phyloP scores from a whole-genome alignment of 1,140 invertebrate species.

The Aphidius ervi region DNA sequence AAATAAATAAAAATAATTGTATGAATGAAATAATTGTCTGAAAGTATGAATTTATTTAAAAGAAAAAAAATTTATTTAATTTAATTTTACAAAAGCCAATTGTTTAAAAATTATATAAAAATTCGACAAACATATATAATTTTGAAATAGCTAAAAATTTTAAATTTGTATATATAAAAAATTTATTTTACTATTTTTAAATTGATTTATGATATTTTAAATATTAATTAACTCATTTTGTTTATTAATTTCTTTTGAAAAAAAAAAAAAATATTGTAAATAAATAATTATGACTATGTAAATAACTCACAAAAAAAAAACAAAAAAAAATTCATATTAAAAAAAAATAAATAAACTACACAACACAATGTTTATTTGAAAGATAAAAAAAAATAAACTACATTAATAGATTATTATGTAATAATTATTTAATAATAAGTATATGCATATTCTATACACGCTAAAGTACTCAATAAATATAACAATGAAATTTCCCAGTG shows the following conservation, averaged over 20 bases:
- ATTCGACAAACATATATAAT: too few species aligned
- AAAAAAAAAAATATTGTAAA: constrained; percentile 29
- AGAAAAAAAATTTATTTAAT: too few species aligned
- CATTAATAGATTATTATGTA: constrained; percentile 46
- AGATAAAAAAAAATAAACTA: constrained; percentile 23
- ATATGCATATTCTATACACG: constrained; percentile 50
- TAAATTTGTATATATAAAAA: too few species aligned
- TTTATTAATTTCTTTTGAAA: background rate
- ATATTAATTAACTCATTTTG: too few species aligned
- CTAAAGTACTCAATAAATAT: constrained; percentile 54
- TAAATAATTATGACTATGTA: constrained; percentile 39
- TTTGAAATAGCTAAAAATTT: too few species aligned
- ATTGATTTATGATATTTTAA: too few species aligned
- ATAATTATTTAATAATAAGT: constrained; percentile 48
- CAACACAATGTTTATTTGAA: constrained; percentile 46
- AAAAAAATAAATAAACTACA: constrained; percentile 28
- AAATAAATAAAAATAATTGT: too few species aligned
- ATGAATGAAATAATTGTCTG: too few species aligned
- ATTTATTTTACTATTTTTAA: too few species aligned
- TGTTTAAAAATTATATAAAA: too few species aligned
- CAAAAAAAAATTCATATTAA: constrained; percentile 23
- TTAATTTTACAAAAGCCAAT: too few species aligned
- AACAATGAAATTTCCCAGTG: constrained; percentile 52
- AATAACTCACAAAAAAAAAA: constrained; percentile 29
- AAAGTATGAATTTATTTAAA: too few species aligned